These are phyloP conservation scores for Myotis myotis DNA, from an alignment of 2,797 vertebrate species.

Conservation along the genomic window DNA sequence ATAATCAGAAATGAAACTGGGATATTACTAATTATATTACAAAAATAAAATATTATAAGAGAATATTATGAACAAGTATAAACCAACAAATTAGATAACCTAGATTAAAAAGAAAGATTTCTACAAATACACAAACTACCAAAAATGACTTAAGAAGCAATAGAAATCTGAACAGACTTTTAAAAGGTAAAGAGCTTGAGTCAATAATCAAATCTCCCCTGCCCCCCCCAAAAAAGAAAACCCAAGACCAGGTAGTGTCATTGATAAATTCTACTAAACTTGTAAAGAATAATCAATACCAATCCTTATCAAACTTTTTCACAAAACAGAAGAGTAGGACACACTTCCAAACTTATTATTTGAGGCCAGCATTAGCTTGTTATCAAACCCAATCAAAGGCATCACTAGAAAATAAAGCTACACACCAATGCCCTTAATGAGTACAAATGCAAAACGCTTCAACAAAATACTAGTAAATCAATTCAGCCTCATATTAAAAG, in stretches of 20 bases:
- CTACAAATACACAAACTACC: too few species aligned
- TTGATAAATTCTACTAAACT: not conserved
- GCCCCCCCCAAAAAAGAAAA: not conserved
- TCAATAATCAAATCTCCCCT: not conserved
- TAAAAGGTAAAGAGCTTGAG: not conserved
- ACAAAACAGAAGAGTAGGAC: not conserved
- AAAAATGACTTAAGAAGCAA: not conserved
- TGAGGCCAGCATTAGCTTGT: not conserved
- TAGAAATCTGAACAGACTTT: not conserved
- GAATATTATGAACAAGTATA: not conserved
- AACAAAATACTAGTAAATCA: not conserved
- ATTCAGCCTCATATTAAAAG: not conserved
- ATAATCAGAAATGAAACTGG: not conserved
- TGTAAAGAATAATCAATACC: not conserved
- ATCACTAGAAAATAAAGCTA: not conserved
- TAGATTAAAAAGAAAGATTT: too few species aligned
- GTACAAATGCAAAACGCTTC: not conserved
- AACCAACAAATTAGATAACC: not conserved
- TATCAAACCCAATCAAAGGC: not conserved
- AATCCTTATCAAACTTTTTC: not conserved
- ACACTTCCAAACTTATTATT: not conserved
- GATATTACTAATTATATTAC: not conserved
- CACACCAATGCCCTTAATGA: not conserved
- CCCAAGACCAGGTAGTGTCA: not conserved
- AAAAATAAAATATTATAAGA: not conserved